Conservation (phyloP, 2,797 vertebrate species). For the Spea hammondii region DNA sequence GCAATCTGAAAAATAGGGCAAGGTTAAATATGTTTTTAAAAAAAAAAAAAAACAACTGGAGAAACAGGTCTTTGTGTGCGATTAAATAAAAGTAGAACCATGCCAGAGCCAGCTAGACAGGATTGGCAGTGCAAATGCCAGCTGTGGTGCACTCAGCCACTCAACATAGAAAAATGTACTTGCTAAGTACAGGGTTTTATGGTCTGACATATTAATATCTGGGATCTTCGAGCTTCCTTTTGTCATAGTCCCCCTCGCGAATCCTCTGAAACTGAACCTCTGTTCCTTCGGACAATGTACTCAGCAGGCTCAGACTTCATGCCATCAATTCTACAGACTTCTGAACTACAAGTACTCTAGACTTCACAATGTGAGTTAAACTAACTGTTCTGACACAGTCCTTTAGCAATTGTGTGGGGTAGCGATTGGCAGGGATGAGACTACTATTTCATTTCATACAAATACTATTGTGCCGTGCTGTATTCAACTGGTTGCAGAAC, state of each 20-base stretch:
- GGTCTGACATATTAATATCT: slow-evolving; percentile 12
- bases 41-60: background rate
- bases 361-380: slow-evolving; percentile 33
- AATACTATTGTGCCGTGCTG: slow-evolving; percentile 54
- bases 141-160: fast-evolving
- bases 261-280: slow-evolving; percentile 36
- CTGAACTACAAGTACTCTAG: background rate
- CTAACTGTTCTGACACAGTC: slow-evolving; percentile 40
- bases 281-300: background rate
- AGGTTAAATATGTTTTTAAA: background rate
- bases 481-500: slow-evolving; percentile 44
- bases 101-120: background rate
- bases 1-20: background rate
- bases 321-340: background rate
- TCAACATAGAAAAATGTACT: slow-evolving; percentile 36
- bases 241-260: background rate
- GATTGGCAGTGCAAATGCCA: slow-evolving; percentile 5
- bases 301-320: slow-evolving; percentile 2
- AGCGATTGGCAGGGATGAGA: slow-evolving; percentile 51
- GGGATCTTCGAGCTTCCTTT: slow-evolving; percentile 14
- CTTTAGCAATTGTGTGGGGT: slow-evolving; percentile 53
- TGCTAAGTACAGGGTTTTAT: slow-evolving; percentile 9
- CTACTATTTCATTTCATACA: slow-evolving; percentile 4
- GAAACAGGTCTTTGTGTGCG: slow-evolving; percentile 11
- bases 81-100: slow-evolving; percentile 14